Percentiles rank a stretch among this genome's conserved stretches.
phyloP scores from a whole-genome alignment of 2,113 vertebrate genomes.

The Dissostichus mawsoni region DNA sequence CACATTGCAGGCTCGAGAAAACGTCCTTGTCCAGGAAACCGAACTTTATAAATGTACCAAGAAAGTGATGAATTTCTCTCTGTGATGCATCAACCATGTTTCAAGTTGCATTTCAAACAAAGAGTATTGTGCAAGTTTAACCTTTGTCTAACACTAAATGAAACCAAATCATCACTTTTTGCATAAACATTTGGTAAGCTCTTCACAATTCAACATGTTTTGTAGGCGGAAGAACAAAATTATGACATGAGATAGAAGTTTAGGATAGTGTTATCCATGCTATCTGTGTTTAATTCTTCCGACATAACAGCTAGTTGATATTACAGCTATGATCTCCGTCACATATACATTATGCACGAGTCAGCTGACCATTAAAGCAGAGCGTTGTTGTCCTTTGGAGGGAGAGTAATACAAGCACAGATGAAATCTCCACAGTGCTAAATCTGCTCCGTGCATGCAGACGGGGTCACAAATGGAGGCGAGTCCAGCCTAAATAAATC shows the following conservation, averaged over 20 bases:
- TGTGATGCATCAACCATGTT: too few relatives aligned
- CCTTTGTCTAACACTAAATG: too few relatives aligned
- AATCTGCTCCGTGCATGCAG: conserved; percentile 47
- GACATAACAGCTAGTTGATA: conserved; percentile 38
- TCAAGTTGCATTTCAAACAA: too few relatives aligned
- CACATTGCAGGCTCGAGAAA: too few relatives aligned
- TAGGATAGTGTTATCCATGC: conserved; percentile 29
- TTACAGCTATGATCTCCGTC: conserved; percentile 27
- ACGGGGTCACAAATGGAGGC: conserved; percentile 47
- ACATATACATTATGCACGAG: conserved; percentile 54
- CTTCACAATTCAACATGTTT: conserved; percentile 3
- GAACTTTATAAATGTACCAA: too few relatives aligned
- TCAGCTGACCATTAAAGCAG: conserved; percentile 45
- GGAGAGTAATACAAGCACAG: conserved; percentile 47
- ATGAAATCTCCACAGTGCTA: conserved; percentile 35
- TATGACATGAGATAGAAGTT: too few relatives aligned
- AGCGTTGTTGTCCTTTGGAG: conserved; percentile 37
- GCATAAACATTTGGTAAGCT: background rate
- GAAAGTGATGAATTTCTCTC: too few relatives aligned
- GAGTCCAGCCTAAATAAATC: conserved; percentile 52
- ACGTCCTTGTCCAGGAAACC: too few relatives aligned
- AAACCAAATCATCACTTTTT: too few relatives aligned
- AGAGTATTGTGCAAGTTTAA: too few relatives aligned
- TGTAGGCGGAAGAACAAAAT: too few relatives aligned
- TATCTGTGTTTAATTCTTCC: conserved; percentile 43